Percentiles rank a stretch among this genome's conserved stretches.
Conservation (phyloP, 2,797 vertebrate species). For the Hemitrygon akajei region DNA sequence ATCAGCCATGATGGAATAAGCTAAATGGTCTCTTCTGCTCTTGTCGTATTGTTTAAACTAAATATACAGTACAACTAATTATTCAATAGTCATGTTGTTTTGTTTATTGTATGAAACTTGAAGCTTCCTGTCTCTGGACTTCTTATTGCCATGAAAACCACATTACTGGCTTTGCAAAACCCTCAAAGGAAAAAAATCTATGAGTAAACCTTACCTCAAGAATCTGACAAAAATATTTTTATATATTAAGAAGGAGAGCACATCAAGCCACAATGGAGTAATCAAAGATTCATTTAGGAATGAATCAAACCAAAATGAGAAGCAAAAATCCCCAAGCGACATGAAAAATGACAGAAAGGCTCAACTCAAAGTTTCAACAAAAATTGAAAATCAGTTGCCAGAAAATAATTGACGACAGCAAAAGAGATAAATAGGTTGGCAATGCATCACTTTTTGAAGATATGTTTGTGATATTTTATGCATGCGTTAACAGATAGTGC, state of each 20-base stretch:
- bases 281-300: not conserved
- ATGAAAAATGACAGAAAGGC: not conserved
- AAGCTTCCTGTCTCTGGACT: not conserved
- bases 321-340: not conserved
- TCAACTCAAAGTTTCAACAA: not conserved
- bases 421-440: not conserved
- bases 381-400: slow-evolving; percentile 5
- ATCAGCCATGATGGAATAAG: too few species aligned
- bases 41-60: not conserved
- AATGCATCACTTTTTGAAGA: slow-evolving; percentile 13
- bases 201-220: not conserved
- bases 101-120: not conserved
- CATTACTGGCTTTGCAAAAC: not conserved
- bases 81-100: not conserved
- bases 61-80: not conserved
- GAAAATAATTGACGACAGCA: not conserved
- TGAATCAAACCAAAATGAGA: not conserved
- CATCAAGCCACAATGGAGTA: not conserved
- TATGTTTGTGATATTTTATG: not conserved
- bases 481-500: not conserved
- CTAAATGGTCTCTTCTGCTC: too few species aligned
- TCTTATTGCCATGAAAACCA: not conserved
- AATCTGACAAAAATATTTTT: not conserved
- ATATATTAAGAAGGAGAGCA: not conserved
- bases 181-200: not conserved